Conservation (phyloP, 2,888 invertebrate species). For the Frankliniella intonsa region DNA sequence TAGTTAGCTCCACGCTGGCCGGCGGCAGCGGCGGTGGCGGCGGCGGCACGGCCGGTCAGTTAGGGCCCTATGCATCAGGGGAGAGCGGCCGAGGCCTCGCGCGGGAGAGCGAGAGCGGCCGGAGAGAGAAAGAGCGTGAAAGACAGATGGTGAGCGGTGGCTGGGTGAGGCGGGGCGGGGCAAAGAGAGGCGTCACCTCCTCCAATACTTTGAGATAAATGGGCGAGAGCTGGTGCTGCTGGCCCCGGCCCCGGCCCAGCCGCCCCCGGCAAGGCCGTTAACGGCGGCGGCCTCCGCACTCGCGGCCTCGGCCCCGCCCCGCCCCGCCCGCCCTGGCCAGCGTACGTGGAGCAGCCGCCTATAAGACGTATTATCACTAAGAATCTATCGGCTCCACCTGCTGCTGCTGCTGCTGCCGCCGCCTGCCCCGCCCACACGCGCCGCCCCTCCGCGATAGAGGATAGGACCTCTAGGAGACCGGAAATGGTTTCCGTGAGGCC, state of each 20-base stretch:
- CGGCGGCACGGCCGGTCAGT: no score
- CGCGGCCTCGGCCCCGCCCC: no score
- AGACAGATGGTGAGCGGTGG: background rate
- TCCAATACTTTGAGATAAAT: background rate
- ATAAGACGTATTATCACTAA: background rate
- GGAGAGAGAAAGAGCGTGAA: background rate
- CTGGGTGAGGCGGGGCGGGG: background rate
- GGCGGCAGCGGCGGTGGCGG: background rate
- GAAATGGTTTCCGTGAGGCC: background rate
- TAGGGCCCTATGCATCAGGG: background rate
- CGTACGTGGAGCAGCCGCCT: background rate
- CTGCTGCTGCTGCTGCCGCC: background rate
- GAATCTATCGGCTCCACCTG: background rate
- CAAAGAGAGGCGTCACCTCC: background rate
- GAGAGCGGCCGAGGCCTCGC: background rate
- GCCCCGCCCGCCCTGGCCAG: no score
- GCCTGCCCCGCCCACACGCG: no score
- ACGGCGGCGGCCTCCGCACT: no score
- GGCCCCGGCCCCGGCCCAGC: background rate
- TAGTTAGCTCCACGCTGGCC: conserved; percentile 8
- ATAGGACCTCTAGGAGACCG: background rate
- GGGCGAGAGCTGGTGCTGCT: background rate
- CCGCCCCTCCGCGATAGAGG: background rate
- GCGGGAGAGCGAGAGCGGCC: background rate
- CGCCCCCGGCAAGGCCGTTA: no score